Evolutionary conservation across 2,113 vertebrate species (phyloP).

Genomic region (Vulpes vulpes): DNA sequence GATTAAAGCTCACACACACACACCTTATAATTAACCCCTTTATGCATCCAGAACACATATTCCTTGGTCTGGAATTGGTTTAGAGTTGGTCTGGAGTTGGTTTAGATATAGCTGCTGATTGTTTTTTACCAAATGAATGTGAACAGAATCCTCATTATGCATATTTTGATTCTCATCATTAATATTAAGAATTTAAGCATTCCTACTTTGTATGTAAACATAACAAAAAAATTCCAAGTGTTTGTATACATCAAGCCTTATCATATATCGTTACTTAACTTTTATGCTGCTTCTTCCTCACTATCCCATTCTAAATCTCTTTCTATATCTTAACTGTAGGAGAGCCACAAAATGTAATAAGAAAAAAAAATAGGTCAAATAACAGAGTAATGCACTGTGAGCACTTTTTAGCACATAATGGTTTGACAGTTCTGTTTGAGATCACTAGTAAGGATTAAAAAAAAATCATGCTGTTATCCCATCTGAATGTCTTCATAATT

Average conservation of each 20-base stretch:
- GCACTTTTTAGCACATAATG: not conserved
- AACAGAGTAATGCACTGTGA: not conserved
- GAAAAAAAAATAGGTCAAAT: not conserved
- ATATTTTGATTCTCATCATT: not conserved
- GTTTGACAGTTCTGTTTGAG: not conserved
- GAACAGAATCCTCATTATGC: not conserved
- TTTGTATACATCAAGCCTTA: not conserved
- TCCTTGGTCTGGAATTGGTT: not conserved
- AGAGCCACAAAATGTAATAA: not conserved
- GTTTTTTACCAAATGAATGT: not conserved
- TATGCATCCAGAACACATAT: not conserved
- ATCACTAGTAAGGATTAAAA: not conserved
- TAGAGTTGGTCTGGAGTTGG: not conserved
- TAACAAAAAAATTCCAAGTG: not conserved
- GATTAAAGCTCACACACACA: not conserved
- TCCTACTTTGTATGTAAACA: not conserved
- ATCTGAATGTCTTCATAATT: not conserved
- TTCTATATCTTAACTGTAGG: not conserved
- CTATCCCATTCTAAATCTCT: not conserved
- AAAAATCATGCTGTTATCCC: not conserved
- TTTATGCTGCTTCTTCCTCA: not conserved
- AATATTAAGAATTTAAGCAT: not conserved
- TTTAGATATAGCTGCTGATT: not conserved
- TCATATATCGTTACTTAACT: not conserved
- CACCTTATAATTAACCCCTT: not conserved